Base-by-base conservation (phyloP, 2,888 invertebrate species). In the Eumacrocentrus americanus region DNA sequence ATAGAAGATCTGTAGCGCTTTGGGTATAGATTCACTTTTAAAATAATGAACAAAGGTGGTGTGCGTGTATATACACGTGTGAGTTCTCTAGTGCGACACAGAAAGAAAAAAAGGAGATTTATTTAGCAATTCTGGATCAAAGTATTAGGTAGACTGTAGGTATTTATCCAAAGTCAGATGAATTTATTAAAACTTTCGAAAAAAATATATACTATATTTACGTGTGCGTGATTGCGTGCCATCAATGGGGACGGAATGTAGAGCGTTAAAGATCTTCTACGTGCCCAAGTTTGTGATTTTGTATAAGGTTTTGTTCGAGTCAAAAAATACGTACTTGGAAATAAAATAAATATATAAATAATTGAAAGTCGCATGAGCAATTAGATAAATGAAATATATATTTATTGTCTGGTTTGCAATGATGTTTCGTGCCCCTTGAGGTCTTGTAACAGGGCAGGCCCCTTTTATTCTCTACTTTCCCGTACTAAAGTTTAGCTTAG, bases 401-500 rank as follows among this genome's bases (percentile, higher is more conserved):
- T 69, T 71, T 74, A 74, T 52, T 75, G 73, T 73, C 73, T 76
- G 72, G 64, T 72, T 77, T 72, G 73, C 65, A 71, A 70, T 74
- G 72, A 71, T 68, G 67, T 71, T 74, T 72, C 74, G 69, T 70
- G 73, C 67, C 71, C 71, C 69, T 67, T 69, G 69, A 74, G 73
- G 72, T 70, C 72, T 75, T 70, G 71, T 72, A 71, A 73, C 67
- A 77, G 76, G 78, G 79, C 79, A 78, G 78, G 78, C 72, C 78
- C 79, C 78, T 70, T 60, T 35, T 22, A 37, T 35, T 35, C 38
- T 38, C 38, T 4, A 52, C 38, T 51, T 37, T 37, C 34, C 22
- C 11, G 3, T 51, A 20, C 20, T 38, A 22, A 35, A 52, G 18
- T 12, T 70, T 78, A 79, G 73, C 71, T 75, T 75, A 76, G 72